Base-by-base conservation (phyloP, 2,113 vertebrate species). In the Platanista minor region DNA sequence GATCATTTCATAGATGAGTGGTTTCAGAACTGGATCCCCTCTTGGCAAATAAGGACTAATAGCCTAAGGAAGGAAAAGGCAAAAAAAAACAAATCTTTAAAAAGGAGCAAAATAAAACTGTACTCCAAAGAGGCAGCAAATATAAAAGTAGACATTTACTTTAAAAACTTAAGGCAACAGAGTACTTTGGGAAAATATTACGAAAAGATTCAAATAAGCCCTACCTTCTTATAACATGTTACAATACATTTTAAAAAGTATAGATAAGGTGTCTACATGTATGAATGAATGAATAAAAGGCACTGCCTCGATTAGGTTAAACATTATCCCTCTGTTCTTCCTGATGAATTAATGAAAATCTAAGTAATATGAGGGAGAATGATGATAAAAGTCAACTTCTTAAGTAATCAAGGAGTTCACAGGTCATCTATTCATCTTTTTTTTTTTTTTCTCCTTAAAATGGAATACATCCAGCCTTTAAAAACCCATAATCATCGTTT, bases 1-100 rank as follows among this genome's bases (percentile, higher is more conserved):
- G 98, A 99, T 99, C 99, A 99, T 99, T 99, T 99, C 99, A 46
- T 99, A 99, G 98, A 99, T 99, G 90, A 99, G 99, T 36, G 99
- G 99, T 94, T 99, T 99, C 98, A 99, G 99, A 92, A 99, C 98
- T 43, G 99, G 99, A 98, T 99, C 99, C 49, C 99, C 99, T 99
- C 99, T 99, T 84, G 99, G 99, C 92, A 99, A 98, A 98, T 99
- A 99, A 95, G 98, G 99, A 98, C 99, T 99, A 98, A 99, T 99
- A 90, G 99, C 99, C 99, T 99, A 96, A 0, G 69, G 46, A 49
- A 97, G 80, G 4, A 96, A 96, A 85, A 29, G 87, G 8, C 93
- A 95, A 78, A 64, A 21, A 86, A n/a, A 86, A n/a, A 21, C 81
- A 27, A 77, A 17, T 3, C 10, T 75, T 94, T 66, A 36, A 88